These are phyloP conservation scores for Kobus ellipsiprymnus DNA, from an alignment of 2,113 vertebrate genomes.

Conservation along the genomic window DNA sequence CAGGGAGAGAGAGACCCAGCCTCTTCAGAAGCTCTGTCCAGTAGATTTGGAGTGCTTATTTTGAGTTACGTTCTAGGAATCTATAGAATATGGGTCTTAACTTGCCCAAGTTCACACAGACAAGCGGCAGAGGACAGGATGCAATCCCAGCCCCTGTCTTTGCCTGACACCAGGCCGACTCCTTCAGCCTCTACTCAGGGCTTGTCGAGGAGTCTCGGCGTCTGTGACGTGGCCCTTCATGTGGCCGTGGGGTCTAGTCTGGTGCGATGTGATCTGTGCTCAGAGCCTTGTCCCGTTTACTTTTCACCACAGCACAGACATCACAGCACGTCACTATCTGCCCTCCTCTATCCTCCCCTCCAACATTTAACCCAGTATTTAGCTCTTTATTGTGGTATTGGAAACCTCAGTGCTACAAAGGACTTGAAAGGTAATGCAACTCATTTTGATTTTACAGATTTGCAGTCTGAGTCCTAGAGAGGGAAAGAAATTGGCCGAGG, in stretches of 20 bases:
- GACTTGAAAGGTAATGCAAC: background rate
- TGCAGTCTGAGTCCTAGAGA: background rate
- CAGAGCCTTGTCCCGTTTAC: background rate
- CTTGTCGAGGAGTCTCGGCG: background rate
- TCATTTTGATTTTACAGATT: background rate
- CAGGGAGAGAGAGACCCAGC: background rate
- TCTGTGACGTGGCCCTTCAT: rapidly evolving
- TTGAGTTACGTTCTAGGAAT: background rate
- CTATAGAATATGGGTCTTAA: background rate
- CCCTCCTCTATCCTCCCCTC: rapidly evolving
- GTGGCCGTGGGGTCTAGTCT: background rate
- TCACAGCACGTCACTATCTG: background rate
- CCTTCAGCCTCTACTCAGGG: background rate
- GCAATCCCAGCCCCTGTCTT: background rate
- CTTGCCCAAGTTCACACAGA: background rate
- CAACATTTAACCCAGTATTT: background rate
- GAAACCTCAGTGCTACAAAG: background rate
- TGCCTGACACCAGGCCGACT: background rate
- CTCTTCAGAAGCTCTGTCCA: background rate
- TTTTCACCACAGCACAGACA: background rate
- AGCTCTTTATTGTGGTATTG: background rate
- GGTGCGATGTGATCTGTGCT: background rate
- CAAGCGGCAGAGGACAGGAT: background rate
- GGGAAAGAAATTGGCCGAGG: background rate
- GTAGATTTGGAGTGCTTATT: rapidly evolving